phyloP scores from a whole-genome alignment of 2,113 vertebrate species.

The Spea multiplicata region DNA sequence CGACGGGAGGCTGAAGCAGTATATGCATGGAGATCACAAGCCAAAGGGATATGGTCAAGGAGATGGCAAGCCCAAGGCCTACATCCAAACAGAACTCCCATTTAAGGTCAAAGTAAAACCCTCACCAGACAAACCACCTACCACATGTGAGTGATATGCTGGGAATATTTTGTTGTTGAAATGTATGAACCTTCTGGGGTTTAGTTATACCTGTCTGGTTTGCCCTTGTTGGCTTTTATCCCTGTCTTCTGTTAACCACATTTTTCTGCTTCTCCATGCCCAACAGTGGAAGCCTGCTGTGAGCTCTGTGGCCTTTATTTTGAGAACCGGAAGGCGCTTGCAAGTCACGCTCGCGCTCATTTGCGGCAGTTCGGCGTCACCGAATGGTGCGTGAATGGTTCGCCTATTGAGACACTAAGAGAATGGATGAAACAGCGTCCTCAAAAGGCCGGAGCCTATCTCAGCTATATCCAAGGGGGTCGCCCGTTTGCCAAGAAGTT shows the following conservation, averaged over 20 bases:
- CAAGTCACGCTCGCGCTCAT: slow-evolving; percentile 90
- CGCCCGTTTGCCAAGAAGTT: slow-evolving; percentile 86
- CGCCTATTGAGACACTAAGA: slow-evolving; percentile 95
- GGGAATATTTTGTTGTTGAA: too few relatives aligned
- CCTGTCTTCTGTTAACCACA: not conserved
- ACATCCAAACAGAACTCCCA: slow-evolving; percentile 78
- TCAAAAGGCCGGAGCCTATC: slow-evolving; percentile 88
- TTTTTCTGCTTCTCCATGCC: slow-evolving; percentile 49
- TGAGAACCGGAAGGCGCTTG: slow-evolving; percentile 92
- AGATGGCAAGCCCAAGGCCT: slow-evolving; percentile 63
- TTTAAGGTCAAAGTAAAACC: slow-evolving; percentile 82
- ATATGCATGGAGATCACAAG: slow-evolving; percentile 58
- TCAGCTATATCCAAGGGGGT: slow-evolving; percentile 86
- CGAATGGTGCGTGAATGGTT: slow-evolving; percentile 95
- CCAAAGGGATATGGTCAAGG: slow-evolving; percentile 56
- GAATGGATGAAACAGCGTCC: slow-evolving; percentile 94
- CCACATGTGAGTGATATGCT: slow-evolving; percentile 69
- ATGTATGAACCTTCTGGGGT: too few relatives aligned
- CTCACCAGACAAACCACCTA: slow-evolving; percentile 74
- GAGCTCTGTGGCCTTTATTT: slow-evolving; percentile 95
- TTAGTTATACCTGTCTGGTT: not conserved
- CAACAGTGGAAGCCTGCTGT: slow-evolving; percentile 82
- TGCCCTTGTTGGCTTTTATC: not conserved
- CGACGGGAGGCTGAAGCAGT: not conserved
- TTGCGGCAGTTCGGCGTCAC: slow-evolving; percentile 95